These are phyloP conservation scores for Pemphigus obesinymphae DNA, from an alignment of 1,140 invertebrate genomes.

Conservation along the genomic window DNA sequence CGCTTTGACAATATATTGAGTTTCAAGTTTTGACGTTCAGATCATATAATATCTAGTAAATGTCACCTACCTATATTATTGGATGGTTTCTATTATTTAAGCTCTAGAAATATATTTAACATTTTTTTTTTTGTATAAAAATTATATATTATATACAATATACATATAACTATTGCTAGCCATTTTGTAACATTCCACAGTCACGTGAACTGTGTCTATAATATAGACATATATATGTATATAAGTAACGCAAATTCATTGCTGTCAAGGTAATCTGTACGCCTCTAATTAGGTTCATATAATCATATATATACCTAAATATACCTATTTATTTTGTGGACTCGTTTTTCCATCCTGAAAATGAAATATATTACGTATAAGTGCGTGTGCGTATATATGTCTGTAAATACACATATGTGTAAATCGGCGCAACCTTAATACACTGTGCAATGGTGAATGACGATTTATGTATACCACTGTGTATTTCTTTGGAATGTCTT, in stretches of 20 bases:
- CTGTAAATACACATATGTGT: no score
- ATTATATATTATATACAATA: no score
- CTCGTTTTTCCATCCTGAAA: constrained; percentile 4
- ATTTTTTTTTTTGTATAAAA: not conserved
- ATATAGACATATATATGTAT: not conserved
- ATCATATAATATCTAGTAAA: no score
- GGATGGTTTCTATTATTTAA: not conserved
- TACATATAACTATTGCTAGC: not conserved
- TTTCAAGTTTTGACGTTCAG: no score
- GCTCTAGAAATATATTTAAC: no score
- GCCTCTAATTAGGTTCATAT: not conserved
- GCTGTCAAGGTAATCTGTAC: constrained; percentile 12
- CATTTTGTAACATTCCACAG: not conserved
- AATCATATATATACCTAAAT: no score
- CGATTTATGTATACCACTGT: not conserved
- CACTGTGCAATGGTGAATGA: not conserved
- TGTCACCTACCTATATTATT: no score
- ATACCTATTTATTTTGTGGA: not conserved
- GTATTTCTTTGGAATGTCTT: not conserved
- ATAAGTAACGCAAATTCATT: not conserved
- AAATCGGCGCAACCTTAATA: not conserved
- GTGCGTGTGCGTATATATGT: not conserved
- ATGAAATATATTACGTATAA: not conserved
- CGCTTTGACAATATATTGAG: not conserved
- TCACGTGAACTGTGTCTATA: not conserved